These are phyloP conservation scores for Corbicula japonica DNA, from an alignment of 2,888 invertebrate genomes.

Conservation along the genomic window DNA sequence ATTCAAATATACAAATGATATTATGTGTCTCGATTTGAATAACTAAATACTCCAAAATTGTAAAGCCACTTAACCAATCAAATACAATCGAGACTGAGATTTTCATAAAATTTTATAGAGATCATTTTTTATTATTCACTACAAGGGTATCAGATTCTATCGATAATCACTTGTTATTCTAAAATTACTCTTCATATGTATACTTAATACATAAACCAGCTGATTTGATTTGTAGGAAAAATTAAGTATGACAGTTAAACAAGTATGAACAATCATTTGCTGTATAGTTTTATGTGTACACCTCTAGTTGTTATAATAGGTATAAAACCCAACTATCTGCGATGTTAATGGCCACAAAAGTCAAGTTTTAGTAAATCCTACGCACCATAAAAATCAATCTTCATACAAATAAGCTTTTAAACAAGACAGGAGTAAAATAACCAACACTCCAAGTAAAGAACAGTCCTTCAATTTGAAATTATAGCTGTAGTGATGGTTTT, in stretches of 20 bases:
- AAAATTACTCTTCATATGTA: slow-evolving; percentile 15
- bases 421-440: slow-evolving; percentile 18
- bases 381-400: slow-evolving; percentile 47
- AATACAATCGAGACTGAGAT: background rate
- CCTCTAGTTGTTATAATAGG: slow-evolving; percentile 40
- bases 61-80: slow-evolving; percentile 14
- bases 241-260: slow-evolving; percentile 32
- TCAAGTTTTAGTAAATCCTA: slow-evolving; percentile 51
- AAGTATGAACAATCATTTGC: slow-evolving; percentile 27
- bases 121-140: slow-evolving; percentile 25
- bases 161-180: slow-evolving; percentile 26
- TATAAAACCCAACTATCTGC: slow-evolving; percentile 54
- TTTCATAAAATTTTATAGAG: slow-evolving; percentile 21
- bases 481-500: slow-evolving; percentile 12
- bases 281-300: slow-evolving; percentile 42
- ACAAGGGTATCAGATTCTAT: slow-evolving; percentile 42
- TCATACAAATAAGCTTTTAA: slow-evolving; percentile 19
- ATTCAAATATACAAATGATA: too few relatives aligned
- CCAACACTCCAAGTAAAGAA: slow-evolving; percentile 14
- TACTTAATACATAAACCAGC: slow-evolving; percentile 21
- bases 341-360: slow-evolving; percentile 64
- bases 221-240: slow-evolving; percentile 17
- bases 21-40: background rate
- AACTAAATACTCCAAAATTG: background rate
- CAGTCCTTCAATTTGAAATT: slow-evolving; percentile 11